These are phyloP conservation scores for Caracal caracal DNA, from an alignment of 2,113 vertebrate species.

Conservation along the genomic window DNA sequence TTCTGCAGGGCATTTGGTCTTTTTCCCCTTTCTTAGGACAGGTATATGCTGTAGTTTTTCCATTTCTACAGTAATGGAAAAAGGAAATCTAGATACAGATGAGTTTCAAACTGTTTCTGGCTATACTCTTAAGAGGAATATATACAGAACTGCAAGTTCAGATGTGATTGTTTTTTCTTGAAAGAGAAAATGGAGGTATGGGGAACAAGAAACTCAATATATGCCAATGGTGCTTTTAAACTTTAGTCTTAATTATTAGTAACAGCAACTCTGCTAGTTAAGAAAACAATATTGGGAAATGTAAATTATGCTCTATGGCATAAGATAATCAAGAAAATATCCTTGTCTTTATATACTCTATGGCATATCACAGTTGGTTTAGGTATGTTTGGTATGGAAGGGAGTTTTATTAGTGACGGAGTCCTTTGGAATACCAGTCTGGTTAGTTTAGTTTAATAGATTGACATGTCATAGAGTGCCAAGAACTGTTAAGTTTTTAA, in stretches of 20 bases:
- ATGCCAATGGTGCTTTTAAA: slow-evolving; percentile 16
- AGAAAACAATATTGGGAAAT: background rate
- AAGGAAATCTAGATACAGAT: background rate
- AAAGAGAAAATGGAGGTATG: slow-evolving; percentile 41
- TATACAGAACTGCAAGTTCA: slow-evolving; percentile 14
- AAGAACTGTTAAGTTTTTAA: background rate
- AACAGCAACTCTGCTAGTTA: background rate
- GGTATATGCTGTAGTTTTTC: background rate
- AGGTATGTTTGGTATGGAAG: slow-evolving; percentile 2
- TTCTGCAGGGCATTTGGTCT: background rate
- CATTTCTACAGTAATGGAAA: background rate
- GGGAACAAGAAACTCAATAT: slow-evolving; percentile 1
- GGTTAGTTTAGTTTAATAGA: background rate
- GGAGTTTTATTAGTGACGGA: background rate
- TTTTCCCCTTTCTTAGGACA: background rate
- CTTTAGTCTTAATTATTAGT: slow-evolving; percentile 15
- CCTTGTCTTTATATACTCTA: background rate
- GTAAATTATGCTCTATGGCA: background rate
- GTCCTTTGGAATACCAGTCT: background rate
- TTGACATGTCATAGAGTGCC: background rate
- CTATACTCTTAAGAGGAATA: background rate
- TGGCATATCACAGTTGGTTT: background rate
- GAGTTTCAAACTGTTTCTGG: slow-evolving; percentile 23
- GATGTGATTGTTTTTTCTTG: background rate
- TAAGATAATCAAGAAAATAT: slow-evolving; percentile 13